Evolutionary conservation across 2,888 invertebrate genomes (phyloP).

Genomic region (Falcaria lacertinaria): DNA sequence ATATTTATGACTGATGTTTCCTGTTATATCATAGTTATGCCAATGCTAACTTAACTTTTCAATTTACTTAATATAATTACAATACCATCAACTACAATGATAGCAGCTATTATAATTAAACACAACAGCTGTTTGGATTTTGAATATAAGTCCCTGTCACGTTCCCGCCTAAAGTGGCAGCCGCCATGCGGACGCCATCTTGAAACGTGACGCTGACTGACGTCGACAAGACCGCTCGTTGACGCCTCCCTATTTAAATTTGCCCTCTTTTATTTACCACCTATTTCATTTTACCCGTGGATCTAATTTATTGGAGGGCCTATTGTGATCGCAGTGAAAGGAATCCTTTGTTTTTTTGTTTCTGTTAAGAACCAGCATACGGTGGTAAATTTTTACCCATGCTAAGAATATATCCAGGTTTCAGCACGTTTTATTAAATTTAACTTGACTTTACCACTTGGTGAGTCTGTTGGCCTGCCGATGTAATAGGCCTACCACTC

Average conservation of each 20-base stretch:
- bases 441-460: no score
- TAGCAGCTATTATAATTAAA: conserved; percentile 17
- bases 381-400: background rate
- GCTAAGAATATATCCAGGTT: no score
- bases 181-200: conserved; percentile 56
- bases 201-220: conserved; percentile 57
- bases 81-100: conserved; percentile 13
- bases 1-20: no score
- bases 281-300: conserved; percentile 51
- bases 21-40: no score
- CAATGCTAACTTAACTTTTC: no score
- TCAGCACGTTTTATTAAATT: no score
- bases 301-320: conserved; percentile 55
- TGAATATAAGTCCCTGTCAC: conserved; percentile 49
- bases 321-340: conserved; percentile 42
- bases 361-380: conserved; percentile 6
- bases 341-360: conserved; percentile 27
- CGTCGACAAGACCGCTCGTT: conserved; percentile 42
- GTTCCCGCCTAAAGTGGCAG: conserved; percentile 60
- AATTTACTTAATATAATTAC: no score
- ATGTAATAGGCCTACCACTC: no score
- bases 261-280: conserved; percentile 54
- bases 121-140: conserved; percentile 36
- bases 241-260: conserved; percentile 65
- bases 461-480: no score